Conservation (phyloP, 2,113 vertebrate species). For the Coptodon rendalli region DNA sequence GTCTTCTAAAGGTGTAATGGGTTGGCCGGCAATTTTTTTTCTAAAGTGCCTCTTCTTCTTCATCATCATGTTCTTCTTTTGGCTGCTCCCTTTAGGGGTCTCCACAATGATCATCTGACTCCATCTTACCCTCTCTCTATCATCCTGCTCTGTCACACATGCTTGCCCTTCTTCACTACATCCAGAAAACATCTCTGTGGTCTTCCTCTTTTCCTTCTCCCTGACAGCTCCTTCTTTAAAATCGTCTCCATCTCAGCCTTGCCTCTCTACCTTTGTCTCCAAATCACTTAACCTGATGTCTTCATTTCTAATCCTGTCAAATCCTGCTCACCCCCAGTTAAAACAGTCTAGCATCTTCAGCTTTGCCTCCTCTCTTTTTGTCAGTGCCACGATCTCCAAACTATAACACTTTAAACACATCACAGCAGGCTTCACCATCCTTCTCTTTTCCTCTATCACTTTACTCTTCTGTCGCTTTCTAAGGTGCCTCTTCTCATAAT, state of each 20-base stretch:
- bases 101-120: not conserved
- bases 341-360: not conserved
- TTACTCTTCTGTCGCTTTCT: not conserved
- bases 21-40: not conserved
- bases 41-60: accelerated
- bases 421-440: not conserved
- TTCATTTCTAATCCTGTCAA: not conserved
- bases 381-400: not conserved
- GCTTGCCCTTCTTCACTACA: not conserved
- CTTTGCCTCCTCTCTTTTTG: not conserved
- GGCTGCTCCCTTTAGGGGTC: not conserved
- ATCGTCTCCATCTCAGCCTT: not conserved
- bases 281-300: not conserved
- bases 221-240: not conserved
- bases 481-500: not conserved
- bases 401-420: not conserved
- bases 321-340: not conserved
- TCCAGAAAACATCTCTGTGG: not conserved
- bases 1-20: not conserved
- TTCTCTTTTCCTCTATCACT: not conserved
- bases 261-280: not conserved
- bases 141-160: not conserved
- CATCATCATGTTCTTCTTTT: not conserved
- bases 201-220: not conserved
- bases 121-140: not conserved